Evolutionary conservation across 2,113 vertebrate genomes (phyloP), one percentile per base, ranked within the genome.

Genomic region (Apodemus sylvaticus): DNA sequence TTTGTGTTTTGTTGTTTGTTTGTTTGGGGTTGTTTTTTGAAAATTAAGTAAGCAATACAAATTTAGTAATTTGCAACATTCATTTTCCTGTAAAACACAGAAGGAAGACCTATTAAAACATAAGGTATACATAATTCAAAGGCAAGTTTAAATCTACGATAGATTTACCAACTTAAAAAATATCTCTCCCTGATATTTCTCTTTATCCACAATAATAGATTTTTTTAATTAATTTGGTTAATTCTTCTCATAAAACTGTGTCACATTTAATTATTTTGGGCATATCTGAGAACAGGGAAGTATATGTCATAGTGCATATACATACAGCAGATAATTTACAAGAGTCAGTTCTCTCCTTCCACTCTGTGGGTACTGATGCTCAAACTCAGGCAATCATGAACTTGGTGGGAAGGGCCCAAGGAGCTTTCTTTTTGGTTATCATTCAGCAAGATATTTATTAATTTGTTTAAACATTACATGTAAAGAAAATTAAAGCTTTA

Each of bases 91-190:
- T 42, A 6, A 70, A 93, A 74, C 76, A 71, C 39, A 71, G 60
- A 79, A 77, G 39, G 34, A 91, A 86, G 86, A 90, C 5, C 19
- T 89, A 36, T 1, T 29, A 68, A 71, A 31, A 93, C 1, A 39
- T 82, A 86, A 68, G n/a, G 79, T 9, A 77, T 36, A 70, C 82
- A 17, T 31, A 76, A 74, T 66, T 0, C 22, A 53, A 79, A 53
- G 76, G 53, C 1, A 87, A 16, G 53, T 64, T 68, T 76, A 76
- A 83, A 85, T 1, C 31, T 88, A 68, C 39, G 70, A 51, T 0
- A 79, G 20, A 90, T 45, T 64, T 86, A 66, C 14, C 51, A 60
- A 87, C 90, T 93, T 89, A 17, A 93, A 92, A 62, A 92, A 62
- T 5, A 16, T 6, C 62, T 55, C 26, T 14, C 48, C 4, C 7